Conservation (phyloP, 2,888 invertebrate genomes). For the Sympetrum striolatum region DNA sequence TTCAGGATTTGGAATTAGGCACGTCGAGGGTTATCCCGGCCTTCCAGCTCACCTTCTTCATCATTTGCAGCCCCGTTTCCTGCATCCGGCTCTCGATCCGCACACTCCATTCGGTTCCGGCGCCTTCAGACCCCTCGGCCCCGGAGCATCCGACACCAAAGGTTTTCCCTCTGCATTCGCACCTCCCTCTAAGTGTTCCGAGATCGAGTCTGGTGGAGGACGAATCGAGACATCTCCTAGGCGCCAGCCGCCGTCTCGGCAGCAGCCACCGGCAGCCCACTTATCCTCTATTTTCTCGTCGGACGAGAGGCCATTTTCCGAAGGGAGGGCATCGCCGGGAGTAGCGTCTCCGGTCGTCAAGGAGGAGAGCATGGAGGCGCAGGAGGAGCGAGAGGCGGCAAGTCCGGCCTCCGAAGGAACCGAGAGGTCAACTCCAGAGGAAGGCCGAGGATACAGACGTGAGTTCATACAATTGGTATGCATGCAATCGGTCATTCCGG, state of each 20-base stretch:
- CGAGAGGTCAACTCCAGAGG: conserved; percentile 62
- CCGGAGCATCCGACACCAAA: conserved; percentile 70
- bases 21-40: conserved; percentile 68
- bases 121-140: conserved; percentile 69
- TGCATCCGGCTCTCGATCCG: conserved; percentile 71
- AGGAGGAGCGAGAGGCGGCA: conserved; percentile 58
- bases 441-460: conserved; percentile 61
- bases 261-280: conserved; percentile 47
- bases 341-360: conserved; percentile 59
- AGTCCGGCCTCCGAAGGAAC: conserved; percentile 62
- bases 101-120: conserved; percentile 67
- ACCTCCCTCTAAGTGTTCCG: conserved; percentile 8
- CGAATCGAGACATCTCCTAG: not conserved
- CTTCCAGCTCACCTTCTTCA: conserved; percentile 72
- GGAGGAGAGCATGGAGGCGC: conserved; percentile 62
- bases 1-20: conserved; percentile 62
- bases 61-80: conserved; percentile 73
- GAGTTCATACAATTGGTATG: conserved; percentile 52
- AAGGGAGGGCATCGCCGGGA: conserved; percentile 65
- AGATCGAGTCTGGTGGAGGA: not conserved
- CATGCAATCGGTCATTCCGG: not conserved
- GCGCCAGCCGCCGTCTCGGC: conserved; percentile 22
- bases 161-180: conserved; percentile 58
- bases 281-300: conserved; percentile 52
- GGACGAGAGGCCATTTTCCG: conserved; percentile 56